Evolutionary conservation across 2,888 invertebrate genomes (phyloP), one percentile per base, ranked within the genome.

Genomic region (Tetramorium bicarinatum): DNA sequence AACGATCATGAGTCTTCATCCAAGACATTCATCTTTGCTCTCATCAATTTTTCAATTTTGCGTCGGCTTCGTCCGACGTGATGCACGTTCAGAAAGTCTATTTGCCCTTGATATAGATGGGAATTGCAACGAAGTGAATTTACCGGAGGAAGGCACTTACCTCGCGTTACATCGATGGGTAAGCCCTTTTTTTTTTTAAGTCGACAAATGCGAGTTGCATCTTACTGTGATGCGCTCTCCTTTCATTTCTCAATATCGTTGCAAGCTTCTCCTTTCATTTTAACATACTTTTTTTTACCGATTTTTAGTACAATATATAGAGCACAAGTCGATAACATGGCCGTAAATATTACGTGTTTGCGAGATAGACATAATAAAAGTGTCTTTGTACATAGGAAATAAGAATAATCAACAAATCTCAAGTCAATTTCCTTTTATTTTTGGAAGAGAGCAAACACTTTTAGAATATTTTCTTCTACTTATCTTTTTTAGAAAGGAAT

Each of bases 41-140:
- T 83, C 76, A 67, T 76, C 77, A 77, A 67, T 77, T 77, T 76
- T 76, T 82, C 79, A 69, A 67, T 79, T 67, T 69, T 77, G 47
- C 76, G 38, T 79, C 77, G 29, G 41, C 82, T 47, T 62, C 64
- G 56, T 79, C 76, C 59, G 34, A 69, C 44, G 59, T 75, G 54
- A 82, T 76, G 71, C 85, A 66, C 83, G 54, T 79, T 85, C 66
- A 38, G 69, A 61, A 72, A 82, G 81, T 88, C 79, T 47, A 54
- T 75, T 83, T 75, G 61, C 59, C 21, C 72, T 38, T 72, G 84
- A 76, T 79, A 74, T 82, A 74, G 76, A 80, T 81, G 69, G 74
- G 80, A 88, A 69, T 84, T 54, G 69, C 61, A 80, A 25, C 56
- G 83, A 84, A 82, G 87, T 79, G 85, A 87, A 87, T 88, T 85